Evolutionary conservation across 2,797 vertebrate species (phyloP).

Genomic region (Tachyglossus aculeatus): DNA sequence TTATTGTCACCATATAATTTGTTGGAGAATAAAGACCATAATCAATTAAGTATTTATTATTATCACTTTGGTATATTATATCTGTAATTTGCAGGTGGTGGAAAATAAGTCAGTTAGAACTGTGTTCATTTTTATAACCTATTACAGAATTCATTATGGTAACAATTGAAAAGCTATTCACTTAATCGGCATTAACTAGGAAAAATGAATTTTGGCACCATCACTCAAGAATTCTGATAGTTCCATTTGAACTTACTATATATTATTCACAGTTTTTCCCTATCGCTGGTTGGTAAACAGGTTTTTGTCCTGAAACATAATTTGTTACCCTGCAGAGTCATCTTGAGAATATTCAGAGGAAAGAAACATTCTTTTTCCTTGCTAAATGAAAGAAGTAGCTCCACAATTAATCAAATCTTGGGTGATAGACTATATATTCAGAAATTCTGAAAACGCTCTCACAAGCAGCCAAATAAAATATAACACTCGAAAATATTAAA

Average conservation of each 20-base stretch:
- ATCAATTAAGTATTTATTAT: constrained; percentile 21
- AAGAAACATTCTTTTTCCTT: background rate
- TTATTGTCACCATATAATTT: constrained; percentile 2
- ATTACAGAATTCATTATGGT: constrained; percentile 12
- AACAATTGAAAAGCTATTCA: constrained; percentile 16
- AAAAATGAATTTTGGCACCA: constrained; percentile 17
- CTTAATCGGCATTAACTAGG: background rate
- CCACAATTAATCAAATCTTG: background rate
- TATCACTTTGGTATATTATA: background rate
- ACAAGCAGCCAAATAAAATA: background rate
- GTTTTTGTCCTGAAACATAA: background rate
- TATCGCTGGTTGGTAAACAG: accelerated
- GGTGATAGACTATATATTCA: background rate
- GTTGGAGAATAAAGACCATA: constrained; percentile 13
- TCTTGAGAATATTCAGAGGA: background rate
- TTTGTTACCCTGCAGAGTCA: background rate
- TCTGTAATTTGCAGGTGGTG: constrained; percentile 15
- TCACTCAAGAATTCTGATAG: background rate
- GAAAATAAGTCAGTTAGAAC: constrained; percentile 1
- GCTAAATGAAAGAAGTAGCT: accelerated
- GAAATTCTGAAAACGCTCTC: background rate
- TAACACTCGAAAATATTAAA: background rate
- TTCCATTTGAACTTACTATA: background rate
- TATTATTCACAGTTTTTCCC: background rate
- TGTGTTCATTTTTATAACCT: constrained; percentile 13